Conservation (phyloP, 2,888 invertebrate species). For the Eretmocerus hayati region DNA sequence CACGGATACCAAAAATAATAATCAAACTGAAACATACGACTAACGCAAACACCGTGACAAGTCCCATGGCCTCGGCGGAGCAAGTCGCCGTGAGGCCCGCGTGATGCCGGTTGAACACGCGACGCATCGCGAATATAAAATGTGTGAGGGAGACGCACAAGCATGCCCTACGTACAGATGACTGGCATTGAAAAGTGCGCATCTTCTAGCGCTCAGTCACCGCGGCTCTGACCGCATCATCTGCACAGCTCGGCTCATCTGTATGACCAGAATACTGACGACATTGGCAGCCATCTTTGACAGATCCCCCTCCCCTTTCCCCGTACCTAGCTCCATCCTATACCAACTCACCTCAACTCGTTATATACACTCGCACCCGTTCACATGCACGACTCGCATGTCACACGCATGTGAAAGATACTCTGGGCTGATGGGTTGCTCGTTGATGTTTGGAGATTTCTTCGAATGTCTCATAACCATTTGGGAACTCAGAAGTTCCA, state of each 20-base stretch:
- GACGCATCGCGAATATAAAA: slow-evolving; percentile 38
- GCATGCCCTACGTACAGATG: slow-evolving; percentile 40
- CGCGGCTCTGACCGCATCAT: slow-evolving; percentile 7
- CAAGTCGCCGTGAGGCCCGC: no score
- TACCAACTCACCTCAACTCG: neutral
- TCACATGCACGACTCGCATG: no score
- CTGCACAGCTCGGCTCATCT: slow-evolving; percentile 13
- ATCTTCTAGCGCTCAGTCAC: slow-evolving; percentile 31
- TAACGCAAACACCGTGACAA: no score
- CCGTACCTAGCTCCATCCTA: slow-evolving; percentile 4
- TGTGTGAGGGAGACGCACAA: slow-evolving; percentile 34
- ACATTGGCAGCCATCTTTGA: slow-evolving; percentile 44
- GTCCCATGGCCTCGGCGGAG: no score
- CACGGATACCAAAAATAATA: no score
- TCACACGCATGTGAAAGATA: no score
- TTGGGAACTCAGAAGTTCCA: no score
- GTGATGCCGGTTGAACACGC: no score
- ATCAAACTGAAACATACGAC: no score
- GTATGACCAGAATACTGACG: slow-evolving; percentile 44
- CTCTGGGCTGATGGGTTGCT: no score
- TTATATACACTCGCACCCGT: neutral
- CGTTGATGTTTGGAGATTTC: no score
- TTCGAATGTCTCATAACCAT: no score
- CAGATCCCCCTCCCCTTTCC: slow-evolving; percentile 27
- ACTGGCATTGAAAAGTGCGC: slow-evolving; percentile 42